Conservation (phyloP, 2,888 invertebrate genomes). For the Oeneis ivallda region DNA sequence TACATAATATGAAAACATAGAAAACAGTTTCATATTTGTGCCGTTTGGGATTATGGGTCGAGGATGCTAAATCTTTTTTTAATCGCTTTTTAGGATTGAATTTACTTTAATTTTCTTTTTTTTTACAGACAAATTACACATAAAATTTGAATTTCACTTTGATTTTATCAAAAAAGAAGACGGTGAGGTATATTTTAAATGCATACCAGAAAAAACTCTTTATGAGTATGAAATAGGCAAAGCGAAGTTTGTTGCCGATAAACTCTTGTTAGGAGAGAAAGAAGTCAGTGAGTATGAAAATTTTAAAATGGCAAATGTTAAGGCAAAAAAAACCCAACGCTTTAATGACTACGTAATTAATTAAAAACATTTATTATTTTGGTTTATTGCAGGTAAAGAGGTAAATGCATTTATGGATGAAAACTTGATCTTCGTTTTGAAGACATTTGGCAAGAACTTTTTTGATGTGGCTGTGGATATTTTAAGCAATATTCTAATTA, state of each 20-base stretch:
- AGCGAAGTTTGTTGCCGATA: constrained; percentile 37
- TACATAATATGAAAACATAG: too few species aligned
- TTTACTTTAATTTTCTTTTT: not conserved
- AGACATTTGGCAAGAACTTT: constrained; percentile 44
- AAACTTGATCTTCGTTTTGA: constrained; percentile 46
- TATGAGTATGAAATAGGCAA: not conserved
- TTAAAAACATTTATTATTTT: not conserved
- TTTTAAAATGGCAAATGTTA: not conserved
- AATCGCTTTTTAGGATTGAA: not conserved
- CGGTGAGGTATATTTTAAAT: constrained; percentile 45
- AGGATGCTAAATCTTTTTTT: too few species aligned
- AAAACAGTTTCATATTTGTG: too few species aligned
- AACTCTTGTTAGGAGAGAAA: constrained; percentile 46
- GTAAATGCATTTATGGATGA: constrained; percentile 47
- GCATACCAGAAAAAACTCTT: constrained; percentile 20
- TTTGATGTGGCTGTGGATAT: constrained; percentile 42
- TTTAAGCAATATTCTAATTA: constrained; percentile 32
- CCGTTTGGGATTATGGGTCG: too few species aligned
- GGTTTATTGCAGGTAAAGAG: constrained; percentile 44
- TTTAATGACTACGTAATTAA: not conserved
- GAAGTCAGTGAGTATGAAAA: constrained; percentile 47
- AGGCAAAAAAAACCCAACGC: too few species aligned
- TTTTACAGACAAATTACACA: constrained; percentile 37
- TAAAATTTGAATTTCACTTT: constrained; percentile 40
- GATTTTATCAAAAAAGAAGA: constrained; percentile 38